These are phyloP conservation scores for Lepus oiostolus DNA, from an alignment of 2,797 vertebrate genomes.

Conservation along the genomic window DNA sequence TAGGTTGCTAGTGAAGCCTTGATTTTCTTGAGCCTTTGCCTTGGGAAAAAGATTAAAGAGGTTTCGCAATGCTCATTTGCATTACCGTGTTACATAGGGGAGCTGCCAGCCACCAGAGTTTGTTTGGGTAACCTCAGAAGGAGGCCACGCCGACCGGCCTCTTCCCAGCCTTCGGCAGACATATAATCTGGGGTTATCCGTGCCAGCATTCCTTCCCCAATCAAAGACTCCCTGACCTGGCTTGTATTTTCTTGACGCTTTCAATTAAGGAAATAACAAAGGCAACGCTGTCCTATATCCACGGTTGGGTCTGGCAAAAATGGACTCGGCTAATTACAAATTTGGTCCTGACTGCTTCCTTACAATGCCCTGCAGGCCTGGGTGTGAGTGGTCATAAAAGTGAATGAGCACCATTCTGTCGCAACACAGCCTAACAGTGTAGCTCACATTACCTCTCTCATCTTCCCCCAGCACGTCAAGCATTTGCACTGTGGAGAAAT, in stretches of 20 bases:
- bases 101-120: slow-evolving; percentile 12
- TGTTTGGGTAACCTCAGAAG: slow-evolving; percentile 71
- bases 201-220: slow-evolving; percentile 53
- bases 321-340: slow-evolving; percentile 74
- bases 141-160: slow-evolving; percentile 1
- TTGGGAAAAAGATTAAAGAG: slow-evolving; percentile 46
- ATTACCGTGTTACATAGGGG: slow-evolving; percentile 1
- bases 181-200: slow-evolving; percentile 74
- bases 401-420: slow-evolving; percentile 67
- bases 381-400: slow-evolving; percentile 61
- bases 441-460: not conserved
- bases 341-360: slow-evolving; percentile 62
- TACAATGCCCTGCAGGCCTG: slow-evolving; percentile 67
- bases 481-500: slow-evolving; percentile 20
- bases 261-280: slow-evolving; percentile 83
- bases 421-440: slow-evolving; percentile 57
- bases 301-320: slow-evolving; percentile 67
- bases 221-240: slow-evolving; percentile 70
- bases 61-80: slow-evolving; percentile 36
- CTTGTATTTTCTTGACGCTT: slow-evolving; percentile 75
- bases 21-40: slow-evolving; percentile 50
- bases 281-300: slow-evolving; percentile 67
- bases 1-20: slow-evolving; percentile 41
- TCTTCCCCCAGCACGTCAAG: not conserved
- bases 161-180: slow-evolving; percentile 70